A percentile compares a stretch with the other conserved stretches of the same genome.
phyloP scores from a whole-genome alignment of 2,113 vertebrate species.

The Corvus moneduloides region DNA sequence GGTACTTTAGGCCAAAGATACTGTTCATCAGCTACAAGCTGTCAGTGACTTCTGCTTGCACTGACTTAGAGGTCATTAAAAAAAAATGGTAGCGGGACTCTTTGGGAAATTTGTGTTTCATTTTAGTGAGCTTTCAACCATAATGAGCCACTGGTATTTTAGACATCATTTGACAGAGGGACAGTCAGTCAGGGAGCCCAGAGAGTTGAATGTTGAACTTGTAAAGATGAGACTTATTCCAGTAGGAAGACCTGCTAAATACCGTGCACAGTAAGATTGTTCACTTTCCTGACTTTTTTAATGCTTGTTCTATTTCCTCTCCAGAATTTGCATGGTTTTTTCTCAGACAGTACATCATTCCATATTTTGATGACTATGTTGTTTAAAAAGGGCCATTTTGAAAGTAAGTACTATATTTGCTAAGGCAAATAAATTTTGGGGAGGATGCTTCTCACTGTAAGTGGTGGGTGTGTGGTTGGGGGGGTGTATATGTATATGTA shows the following conservation, averaged over 20 bases:
- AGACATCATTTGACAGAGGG: background rate
- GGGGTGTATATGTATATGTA: fast-evolving
- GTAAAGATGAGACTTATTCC: background rate
- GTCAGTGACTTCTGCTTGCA: background rate
- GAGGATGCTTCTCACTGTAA: background rate
- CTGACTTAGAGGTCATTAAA: background rate
- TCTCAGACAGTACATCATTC: slow-evolving; percentile 87
- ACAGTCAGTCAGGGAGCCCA: background rate
- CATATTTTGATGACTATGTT: slow-evolving; percentile 91
- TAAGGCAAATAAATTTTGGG: background rate
- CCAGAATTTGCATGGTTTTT: slow-evolving; percentile 87
- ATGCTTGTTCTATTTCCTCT: background rate
- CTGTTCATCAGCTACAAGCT: background rate
- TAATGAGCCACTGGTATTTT: background rate
- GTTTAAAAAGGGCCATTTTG: slow-evolving; percentile 85
- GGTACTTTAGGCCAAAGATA: background rate
- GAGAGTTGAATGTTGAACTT: background rate
- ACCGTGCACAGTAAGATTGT: background rate
- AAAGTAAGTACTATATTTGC: slow-evolving; percentile 76
- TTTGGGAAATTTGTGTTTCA: background rate
- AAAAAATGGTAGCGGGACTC: background rate
- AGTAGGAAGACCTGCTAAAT: background rate
- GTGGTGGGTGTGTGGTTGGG: too few relatives aligned
- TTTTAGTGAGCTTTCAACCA: background rate
- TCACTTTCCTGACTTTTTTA: background rate